phyloP scores from a whole-genome alignment of 2,888 invertebrate genomes.

The Plutella xylostella region DNA sequence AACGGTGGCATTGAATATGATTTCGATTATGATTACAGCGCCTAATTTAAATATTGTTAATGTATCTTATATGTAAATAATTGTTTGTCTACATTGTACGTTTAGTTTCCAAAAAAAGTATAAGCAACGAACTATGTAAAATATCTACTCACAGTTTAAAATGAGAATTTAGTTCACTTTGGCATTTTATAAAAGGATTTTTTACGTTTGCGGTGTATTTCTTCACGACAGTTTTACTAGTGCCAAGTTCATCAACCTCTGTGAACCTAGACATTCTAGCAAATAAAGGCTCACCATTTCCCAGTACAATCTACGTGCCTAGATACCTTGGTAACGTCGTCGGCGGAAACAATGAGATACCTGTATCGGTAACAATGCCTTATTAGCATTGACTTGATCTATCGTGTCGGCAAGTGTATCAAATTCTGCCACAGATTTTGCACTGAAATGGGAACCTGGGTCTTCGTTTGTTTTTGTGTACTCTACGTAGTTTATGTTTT shows the following conservation, averaged over 20 bases:
- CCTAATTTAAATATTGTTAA: too few relatives aligned
- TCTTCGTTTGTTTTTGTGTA: too few relatives aligned
- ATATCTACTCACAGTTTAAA: too few relatives aligned
- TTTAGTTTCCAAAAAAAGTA: too few relatives aligned
- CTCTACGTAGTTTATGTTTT: too few relatives aligned
- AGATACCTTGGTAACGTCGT: not conserved
- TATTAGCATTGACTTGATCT: not conserved
- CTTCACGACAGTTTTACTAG: not conserved
- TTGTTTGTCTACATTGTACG: too few relatives aligned
- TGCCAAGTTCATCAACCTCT: not conserved
- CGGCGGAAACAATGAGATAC: not conserved
- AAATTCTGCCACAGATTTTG: not conserved
- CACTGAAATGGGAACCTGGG: too few relatives aligned
- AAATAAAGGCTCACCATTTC: not conserved
- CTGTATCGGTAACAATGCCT: not conserved
- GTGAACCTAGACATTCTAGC: not conserved
- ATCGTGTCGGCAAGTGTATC: not conserved
- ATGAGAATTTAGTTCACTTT: too few relatives aligned
- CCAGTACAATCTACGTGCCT: not conserved
- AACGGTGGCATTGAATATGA: conserved; percentile 6
- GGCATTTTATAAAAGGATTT: not conserved
- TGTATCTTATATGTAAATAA: too few relatives aligned
- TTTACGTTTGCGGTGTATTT: not conserved
- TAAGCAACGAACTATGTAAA: too few relatives aligned
- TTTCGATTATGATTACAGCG: not conserved